Base-by-base conservation (phyloP, 2,113 vertebrate species). In the Dermatemys mawii region DNA sequence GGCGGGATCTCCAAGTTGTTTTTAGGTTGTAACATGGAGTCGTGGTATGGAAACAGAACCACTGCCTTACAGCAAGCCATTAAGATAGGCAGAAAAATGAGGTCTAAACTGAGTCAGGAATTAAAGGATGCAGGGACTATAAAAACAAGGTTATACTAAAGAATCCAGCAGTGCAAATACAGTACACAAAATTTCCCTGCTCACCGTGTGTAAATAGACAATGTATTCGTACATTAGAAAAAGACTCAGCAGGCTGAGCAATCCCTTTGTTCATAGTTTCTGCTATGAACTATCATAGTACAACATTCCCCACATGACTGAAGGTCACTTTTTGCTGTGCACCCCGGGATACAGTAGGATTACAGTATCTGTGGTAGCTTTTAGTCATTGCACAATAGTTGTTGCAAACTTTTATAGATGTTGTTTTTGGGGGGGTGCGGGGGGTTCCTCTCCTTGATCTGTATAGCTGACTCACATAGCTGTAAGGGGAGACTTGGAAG, bases 301-400 rank as follows among this genome's bases (percentile, higher is more conserved):
- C 81, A 89, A 53, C 1, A 1, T 86, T 90, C 88, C 79, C 93
- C 67, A 0, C 51, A 70, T 87, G 92, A 53, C 16, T 22, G 51
- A 97, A 97, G 93, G 92, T 96, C 94, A 95, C 54, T 82, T 83
- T 83, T 90, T 76, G 79, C 84, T 83, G 84, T 60, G 86, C 93
- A 83, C 88, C 94, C 96, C 92, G 92, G 88, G 89, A 94, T 14
- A 3, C 91, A 81, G 88, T 95, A 97, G 95, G 96, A 97, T 97
- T 95, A 97, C n/a, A 96, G 88, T 91, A 95, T 92, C 92, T 89
- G 88, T 78, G 16, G 92, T 93, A 97, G 93, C 93, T 94, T 93
- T 96, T 91, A 91, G 83, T 94, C 94, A 91, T 96, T 96, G 96
- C 95, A 97, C 93, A 96, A 96, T 96, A 96, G 96, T 97, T 95